A percentile compares a stretch with the other conserved stretches of the same genome.
phyloP scores from a whole-genome alignment of 1,140 invertebrate genomes.

The Thaumetopoea pityocampa region DNA sequence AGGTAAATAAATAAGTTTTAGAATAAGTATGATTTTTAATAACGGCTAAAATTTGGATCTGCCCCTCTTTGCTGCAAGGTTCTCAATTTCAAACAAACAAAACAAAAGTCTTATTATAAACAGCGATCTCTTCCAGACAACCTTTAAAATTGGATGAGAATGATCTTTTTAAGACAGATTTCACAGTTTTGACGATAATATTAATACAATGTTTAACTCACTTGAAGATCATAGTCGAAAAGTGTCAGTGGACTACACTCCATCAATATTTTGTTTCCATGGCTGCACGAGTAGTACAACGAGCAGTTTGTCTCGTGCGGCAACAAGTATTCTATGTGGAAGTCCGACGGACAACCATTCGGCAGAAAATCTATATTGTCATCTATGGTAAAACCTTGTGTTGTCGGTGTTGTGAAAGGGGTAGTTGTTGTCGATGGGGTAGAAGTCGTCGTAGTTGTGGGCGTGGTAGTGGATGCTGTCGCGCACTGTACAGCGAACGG shows the following conservation, averaged over 20 bases:
- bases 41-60: too few relatives aligned
- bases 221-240: conserved; percentile 61
- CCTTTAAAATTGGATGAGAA: too few relatives aligned
- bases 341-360: conserved; percentile 19
- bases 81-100: too few relatives aligned
- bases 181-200: too few relatives aligned
- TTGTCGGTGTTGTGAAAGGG: conserved; percentile 67
- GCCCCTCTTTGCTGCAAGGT: too few relatives aligned
- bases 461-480: conserved; percentile 5
- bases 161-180: too few relatives aligned
- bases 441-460: conserved; percentile 10
- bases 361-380: conserved; percentile 19
- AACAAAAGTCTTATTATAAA: too few relatives aligned
- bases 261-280: conserved; percentile 48
- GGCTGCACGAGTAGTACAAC: conserved; percentile 68
- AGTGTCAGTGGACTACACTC: conserved; percentile 43
- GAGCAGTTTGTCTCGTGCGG: conserved; percentile 38
- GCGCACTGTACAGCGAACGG: conserved; percentile 11
- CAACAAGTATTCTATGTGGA: conserved; percentile 17
- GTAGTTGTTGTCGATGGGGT: conserved; percentile 16
- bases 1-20: too few relatives aligned
- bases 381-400: conserved; percentile 55
- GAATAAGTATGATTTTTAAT: too few relatives aligned
- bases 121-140: too few relatives aligned
- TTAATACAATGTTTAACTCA: too few relatives aligned